These are phyloP conservation scores for Sinocyclocheilus maitianheensis DNA, from an alignment of 2,113 vertebrate species.

Conservation along the genomic window DNA sequence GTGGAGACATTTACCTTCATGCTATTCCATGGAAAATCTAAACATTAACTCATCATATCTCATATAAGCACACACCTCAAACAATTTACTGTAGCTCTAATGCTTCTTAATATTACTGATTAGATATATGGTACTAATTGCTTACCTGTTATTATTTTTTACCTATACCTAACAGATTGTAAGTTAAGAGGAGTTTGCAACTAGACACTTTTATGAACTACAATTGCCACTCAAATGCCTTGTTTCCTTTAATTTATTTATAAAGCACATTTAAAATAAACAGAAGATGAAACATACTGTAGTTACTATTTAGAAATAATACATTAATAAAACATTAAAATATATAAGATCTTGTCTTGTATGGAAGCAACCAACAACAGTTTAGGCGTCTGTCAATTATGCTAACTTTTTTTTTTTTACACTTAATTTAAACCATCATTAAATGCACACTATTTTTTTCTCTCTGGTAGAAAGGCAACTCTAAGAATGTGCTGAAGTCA, in stretches of 20 bases:
- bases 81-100: background rate
- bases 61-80: constrained; percentile 15
- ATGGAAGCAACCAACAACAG: no score
- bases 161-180: background rate
- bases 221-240: no score
- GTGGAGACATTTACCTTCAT: constrained; percentile 3
- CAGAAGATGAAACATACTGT: no score
- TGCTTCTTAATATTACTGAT: background rate
- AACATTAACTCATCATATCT: constrained; percentile 8
- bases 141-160: background rate
- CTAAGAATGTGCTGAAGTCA: background rate
- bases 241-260: background rate
- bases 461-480: background rate
- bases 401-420: no score
- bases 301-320: no score
- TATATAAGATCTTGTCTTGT: no score
- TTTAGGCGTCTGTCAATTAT: no score
- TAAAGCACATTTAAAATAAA: background rate
- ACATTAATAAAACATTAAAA: no score
- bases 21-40: background rate
- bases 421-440: no score
- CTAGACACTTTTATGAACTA: background rate
- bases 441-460: background rate
- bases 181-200: background rate
- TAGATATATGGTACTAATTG: background rate